Evolutionary conservation across 2,797 vertebrate genomes (phyloP).

Genomic region (Ataeniobius toweri): DNA sequence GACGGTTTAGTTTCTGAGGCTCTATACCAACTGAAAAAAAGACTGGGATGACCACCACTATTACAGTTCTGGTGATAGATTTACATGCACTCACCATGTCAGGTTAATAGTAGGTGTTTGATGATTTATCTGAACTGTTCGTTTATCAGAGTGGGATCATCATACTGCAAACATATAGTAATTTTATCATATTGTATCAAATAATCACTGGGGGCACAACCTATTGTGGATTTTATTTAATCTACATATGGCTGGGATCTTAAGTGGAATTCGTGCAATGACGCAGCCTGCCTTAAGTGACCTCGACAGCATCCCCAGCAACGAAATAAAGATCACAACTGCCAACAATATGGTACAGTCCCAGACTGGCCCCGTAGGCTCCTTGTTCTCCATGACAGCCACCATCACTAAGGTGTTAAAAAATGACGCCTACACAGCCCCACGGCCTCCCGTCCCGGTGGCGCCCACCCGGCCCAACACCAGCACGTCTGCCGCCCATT

Average conservation of each 20-base stretch:
- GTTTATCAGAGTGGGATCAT: neutral
- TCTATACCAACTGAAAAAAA: neutral
- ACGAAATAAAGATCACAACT: slow-evolving; percentile 90
- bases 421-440: slow-evolving; percentile 92
- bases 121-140: neutral
- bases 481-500: slow-evolving; percentile 44
- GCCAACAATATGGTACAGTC: slow-evolving; percentile 77
- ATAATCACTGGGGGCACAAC: neutral
- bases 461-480: slow-evolving; percentile 69
- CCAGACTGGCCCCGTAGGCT: slow-evolving; percentile 76
- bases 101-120: neutral
- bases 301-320: slow-evolving; percentile 81
- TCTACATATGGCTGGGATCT: neutral
- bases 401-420: slow-evolving; percentile 97
- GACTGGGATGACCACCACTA: no score
- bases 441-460: slow-evolving; percentile 71
- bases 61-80: no score
- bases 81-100: neutral
- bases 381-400: slow-evolving; percentile 85
- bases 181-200: neutral
- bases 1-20: neutral
- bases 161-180: neutral
- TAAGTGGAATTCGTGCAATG: slow-evolving; percentile 68
- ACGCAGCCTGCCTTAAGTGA: slow-evolving; percentile 72
- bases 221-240: neutral